Evolutionary conservation across 2,113 vertebrate genomes (phyloP).

Genomic region (Peromyscus californicus): DNA sequence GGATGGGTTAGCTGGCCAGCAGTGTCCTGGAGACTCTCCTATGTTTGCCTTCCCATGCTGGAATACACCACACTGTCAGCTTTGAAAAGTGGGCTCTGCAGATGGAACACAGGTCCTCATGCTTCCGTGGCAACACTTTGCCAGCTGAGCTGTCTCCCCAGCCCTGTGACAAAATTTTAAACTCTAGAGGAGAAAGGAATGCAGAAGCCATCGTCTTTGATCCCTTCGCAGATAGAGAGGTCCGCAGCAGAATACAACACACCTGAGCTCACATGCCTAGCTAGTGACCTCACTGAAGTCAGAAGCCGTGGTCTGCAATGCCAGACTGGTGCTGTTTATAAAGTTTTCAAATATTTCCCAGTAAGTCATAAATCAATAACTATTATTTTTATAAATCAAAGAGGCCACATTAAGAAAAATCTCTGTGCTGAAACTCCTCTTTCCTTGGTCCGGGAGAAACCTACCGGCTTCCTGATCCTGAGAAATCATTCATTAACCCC

Average conservation of each 20-base stretch:
- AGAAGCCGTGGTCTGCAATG: background rate
- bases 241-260: background rate
- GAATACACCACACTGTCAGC: no score
- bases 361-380: conserved; percentile 1
- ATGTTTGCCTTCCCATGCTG: background rate
- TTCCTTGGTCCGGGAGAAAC: background rate
- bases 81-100: background rate
- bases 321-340: conserved; percentile 13
- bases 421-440: background rate
- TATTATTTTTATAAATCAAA: conserved; percentile 36
- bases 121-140: background rate
- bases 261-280: background rate
- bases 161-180: background rate
- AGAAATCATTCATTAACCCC: conserved; percentile 3
- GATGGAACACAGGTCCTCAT: background rate
- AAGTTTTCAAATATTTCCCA: background rate
- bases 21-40: no score
- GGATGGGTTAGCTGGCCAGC: background rate
- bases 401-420: conserved; percentile 21
- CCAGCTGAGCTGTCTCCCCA: background rate
- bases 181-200: background rate
- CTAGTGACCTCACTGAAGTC: background rate
- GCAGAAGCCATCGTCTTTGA: background rate
- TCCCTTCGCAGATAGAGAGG: background rate
- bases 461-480: conserved; percentile 6